Percentiles rank a stretch among this genome's conserved stretches.
phyloP scores from a whole-genome alignment of 64 coral and sea anemone species.

The Dendrophyllia cribrosa region DNA sequence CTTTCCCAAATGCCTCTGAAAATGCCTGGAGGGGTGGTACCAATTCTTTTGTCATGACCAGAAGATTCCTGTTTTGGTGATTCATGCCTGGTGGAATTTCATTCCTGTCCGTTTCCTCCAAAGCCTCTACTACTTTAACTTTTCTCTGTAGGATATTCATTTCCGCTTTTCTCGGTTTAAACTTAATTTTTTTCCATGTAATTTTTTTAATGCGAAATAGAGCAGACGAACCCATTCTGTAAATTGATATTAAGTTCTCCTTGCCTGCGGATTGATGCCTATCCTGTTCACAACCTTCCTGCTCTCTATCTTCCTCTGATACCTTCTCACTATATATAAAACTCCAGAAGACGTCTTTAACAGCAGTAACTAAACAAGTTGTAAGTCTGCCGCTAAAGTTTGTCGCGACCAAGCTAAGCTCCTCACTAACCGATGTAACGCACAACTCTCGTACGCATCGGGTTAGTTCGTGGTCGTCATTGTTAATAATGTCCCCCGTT shows the following conservation, averaged over 20 bases:
- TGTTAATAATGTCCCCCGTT: conserved; percentile 5
- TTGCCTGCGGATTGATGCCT: background rate
- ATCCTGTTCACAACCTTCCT: background rate
- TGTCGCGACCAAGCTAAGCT: background rate
- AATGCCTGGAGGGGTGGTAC: background rate
- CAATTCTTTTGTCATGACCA: background rate
- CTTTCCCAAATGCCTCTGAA: background rate
- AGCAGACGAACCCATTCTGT: conserved; percentile 28
- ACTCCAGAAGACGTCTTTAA: conserved; percentile 42
- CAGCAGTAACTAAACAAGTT: conserved; percentile 3
- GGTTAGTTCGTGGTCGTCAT: conserved; percentile 24
- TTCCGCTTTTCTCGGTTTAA: background rate
- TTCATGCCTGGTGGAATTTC: background rate
- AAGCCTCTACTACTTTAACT: conserved; percentile 15
- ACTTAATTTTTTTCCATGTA: conserved; percentile 33
- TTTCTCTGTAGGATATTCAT: background rate
- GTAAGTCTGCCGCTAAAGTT: background rate
- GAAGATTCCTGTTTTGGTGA: conserved; percentile 22
- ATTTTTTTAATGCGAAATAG: conserved; percentile 25
- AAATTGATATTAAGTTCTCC: conserved; percentile 22
- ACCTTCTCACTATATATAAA: conserved; percentile 18
- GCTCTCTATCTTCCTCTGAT: background rate
- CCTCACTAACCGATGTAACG: background rate
- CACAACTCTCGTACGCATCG: background rate
- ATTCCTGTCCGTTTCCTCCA: conserved; percentile 18